Percentiles rank a stretch among this genome's conserved stretches.
Conservation (phyloP, 1,140 invertebrate genomes). For the Luehdorfia chinensis region DNA sequence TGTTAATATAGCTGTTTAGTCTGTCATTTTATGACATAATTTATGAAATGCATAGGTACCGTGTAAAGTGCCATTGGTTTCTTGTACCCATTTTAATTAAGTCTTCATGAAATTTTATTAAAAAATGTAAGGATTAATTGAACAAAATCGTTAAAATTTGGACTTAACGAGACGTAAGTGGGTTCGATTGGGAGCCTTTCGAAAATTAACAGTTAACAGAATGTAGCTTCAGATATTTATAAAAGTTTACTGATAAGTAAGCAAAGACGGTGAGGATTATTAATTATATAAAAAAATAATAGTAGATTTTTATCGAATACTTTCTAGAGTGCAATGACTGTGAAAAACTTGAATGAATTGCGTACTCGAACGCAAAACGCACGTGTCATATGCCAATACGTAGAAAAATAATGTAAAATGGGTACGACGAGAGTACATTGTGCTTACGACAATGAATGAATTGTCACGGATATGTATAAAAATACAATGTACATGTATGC, state of each 20-base stretch:
- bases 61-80: conserved; percentile 63
- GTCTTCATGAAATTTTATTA: conserved; percentile 44
- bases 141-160: conserved; percentile 26
- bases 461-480: conserved; percentile 44
- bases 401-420: conserved; percentile 55
- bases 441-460: conserved; percentile 33
- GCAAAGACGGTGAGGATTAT: conserved; percentile 29
- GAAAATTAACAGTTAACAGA: conserved; percentile 32
- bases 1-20: conserved; percentile 66
- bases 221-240: conserved; percentile 50
- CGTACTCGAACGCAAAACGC: conserved; percentile 23
- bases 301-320: conserved; percentile 51
- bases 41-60: conserved; percentile 64
- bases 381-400: conserved; percentile 47
- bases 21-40: conserved; percentile 72
- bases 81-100: conserved; percentile 68
- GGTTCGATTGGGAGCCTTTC: conserved; percentile 19
- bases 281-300: conserved; percentile 40
- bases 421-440: conserved; percentile 51
- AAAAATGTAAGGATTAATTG: conserved; percentile 25
- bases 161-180: conserved; percentile 12
- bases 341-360: conserved; percentile 17
- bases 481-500: conserved; percentile 54
- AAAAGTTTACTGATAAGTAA: conserved; percentile 48
- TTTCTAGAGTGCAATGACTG: conserved; percentile 28